phyloP scores from a whole-genome alignment of 2,888 invertebrate genomes.

The Hybos culiciformis region DNA sequence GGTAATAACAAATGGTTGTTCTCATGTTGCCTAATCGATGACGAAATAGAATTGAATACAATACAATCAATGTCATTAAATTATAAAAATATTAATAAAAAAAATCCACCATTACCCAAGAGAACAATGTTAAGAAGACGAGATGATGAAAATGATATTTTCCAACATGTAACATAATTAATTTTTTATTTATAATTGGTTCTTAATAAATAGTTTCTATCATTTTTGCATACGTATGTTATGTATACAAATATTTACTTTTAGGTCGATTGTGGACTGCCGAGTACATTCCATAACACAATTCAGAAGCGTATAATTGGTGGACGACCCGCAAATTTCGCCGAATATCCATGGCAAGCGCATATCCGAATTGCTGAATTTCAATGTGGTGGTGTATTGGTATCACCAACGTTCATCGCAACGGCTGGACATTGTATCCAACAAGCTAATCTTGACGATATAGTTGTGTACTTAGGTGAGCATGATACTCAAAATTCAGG shows the following conservation, averaged over 20 bases:
- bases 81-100: conserved; percentile 20
- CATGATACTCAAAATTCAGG: conserved; percentile 62
- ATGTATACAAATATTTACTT: conserved; percentile 5
- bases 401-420: conserved; percentile 58
- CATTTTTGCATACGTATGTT: background rate
- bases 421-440: conserved; percentile 77
- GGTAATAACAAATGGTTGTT: conserved; percentile 56
- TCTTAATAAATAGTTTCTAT: background rate
- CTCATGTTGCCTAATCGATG: conserved; percentile 49
- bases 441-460: conserved; percentile 56
- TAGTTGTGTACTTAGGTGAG: conserved; percentile 66
- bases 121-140: conserved; percentile 30
- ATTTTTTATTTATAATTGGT: too few relatives aligned
- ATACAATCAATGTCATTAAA: conserved; percentile 20
- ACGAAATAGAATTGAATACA: conserved; percentile 15
- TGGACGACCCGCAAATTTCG: conserved; percentile 57
- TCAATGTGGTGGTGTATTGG: conserved; percentile 72
- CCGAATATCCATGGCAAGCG: conserved; percentile 74
- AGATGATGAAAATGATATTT: conserved; percentile 29
- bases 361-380: conserved; percentile 70
- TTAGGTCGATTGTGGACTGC: conserved; percentile 52
- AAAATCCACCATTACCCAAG: conserved; percentile 21
- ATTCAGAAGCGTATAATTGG: conserved; percentile 68
- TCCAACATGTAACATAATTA: conserved; percentile 16
- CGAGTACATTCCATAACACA: conserved; percentile 40